Evolutionary conservation across 2,888 invertebrate species (phyloP).

Genomic region (Platynereis dumerilii): DNA sequence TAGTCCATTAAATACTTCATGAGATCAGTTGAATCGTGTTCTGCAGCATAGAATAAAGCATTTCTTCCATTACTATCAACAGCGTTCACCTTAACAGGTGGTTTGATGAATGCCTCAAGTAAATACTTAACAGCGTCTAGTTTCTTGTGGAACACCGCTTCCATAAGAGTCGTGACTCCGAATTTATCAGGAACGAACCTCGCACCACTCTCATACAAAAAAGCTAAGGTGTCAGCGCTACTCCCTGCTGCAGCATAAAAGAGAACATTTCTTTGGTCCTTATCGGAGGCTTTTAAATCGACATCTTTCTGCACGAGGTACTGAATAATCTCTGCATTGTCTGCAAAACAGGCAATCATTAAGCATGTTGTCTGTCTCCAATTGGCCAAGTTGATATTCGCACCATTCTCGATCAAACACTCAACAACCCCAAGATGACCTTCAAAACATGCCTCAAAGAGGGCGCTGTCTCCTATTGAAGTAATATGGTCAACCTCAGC

Average conservation of each 20-base stretch:
- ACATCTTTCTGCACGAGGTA: slow-evolving; percentile 27
- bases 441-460: slow-evolving; percentile 38
- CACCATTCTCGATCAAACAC: slow-evolving; percentile 28
- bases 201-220: slow-evolving; percentile 33
- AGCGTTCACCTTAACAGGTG: slow-evolving; percentile 20
- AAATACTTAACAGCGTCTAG: slow-evolving; percentile 33
- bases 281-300: slow-evolving; percentile 28
- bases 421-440: slow-evolving; percentile 34
- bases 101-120: slow-evolving; percentile 14
- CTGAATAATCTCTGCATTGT: slow-evolving; percentile 34
- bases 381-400: slow-evolving; percentile 29
- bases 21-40: slow-evolving; percentile 20
- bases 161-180: slow-evolving; percentile 35
- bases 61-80: slow-evolving; percentile 31
- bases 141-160: slow-evolving; percentile 33
- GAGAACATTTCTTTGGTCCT: slow-evolving; percentile 36
- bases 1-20: slow-evolving; percentile 27
- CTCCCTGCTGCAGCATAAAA: slow-evolving; percentile 37
- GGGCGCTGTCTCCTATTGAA: slow-evolving; percentile 31
- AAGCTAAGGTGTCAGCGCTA: slow-evolving; percentile 28
- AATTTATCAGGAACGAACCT: slow-evolving; percentile 25
- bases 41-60: slow-evolving; percentile 29
- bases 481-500: slow-evolving; percentile 28
- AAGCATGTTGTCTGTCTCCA: slow-evolving; percentile 29
- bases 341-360: slow-evolving; percentile 38